These are phyloP conservation scores for Rhynchomys soricoides DNA, from an alignment of 2,113 vertebrate genomes.

Conservation along the genomic window DNA sequence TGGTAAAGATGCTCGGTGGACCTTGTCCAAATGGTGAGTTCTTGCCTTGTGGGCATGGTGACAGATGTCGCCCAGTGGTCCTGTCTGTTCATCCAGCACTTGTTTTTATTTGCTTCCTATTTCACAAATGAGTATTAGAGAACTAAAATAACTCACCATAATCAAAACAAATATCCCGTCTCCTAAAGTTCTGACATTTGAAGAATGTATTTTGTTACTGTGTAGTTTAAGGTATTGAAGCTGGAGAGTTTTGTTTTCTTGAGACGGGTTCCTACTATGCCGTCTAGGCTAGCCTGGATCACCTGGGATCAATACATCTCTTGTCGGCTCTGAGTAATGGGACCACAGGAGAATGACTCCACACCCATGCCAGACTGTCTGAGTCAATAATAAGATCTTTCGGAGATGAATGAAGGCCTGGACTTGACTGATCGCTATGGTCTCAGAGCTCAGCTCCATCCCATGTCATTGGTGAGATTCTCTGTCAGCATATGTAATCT, in stretches of 20 bases:
- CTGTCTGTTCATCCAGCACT: background rate
- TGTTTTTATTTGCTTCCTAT: constrained; percentile 3
- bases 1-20: background rate
- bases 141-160: background rate
- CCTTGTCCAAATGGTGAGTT: accelerated
- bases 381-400: background rate
- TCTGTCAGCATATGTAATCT: background rate
- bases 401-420: accelerated
- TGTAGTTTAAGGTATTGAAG: background rate
- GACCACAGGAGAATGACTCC: background rate
- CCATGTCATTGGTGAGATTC: background rate
- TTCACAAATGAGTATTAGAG: background rate
- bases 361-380: background rate
- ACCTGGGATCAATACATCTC: background rate
- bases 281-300: background rate
- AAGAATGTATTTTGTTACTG: background rate
- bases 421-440: background rate
- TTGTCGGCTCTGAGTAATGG: background rate
- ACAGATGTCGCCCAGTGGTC: background rate
- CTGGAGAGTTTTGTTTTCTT: background rate
- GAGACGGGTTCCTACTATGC: background rate
- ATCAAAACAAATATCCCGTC: background rate
- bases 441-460: background rate
- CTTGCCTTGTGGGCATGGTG: background rate
- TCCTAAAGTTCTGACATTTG: constrained; percentile 2